Base-by-base conservation (phyloP, 2,113 vertebrate species). In the Spilogale gracilis region DNA sequence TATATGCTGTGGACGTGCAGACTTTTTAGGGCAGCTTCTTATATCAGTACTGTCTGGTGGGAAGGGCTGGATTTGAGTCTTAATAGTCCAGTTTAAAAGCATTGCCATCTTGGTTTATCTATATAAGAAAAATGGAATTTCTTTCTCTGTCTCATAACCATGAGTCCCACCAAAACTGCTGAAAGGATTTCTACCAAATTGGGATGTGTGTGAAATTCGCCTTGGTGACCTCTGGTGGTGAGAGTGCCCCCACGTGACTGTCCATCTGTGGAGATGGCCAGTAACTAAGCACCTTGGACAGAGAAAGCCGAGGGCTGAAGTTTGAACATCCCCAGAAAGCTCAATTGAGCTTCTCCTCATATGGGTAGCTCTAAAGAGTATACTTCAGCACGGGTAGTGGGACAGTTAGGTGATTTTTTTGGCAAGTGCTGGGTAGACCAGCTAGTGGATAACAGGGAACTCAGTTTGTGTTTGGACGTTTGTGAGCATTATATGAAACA, bases 271-370 rank as follows among this genome's bases (percentile, higher is more conserved):
- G 50, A 32, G 67, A 63, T 45, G 79, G 67, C 9, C 56, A 30
- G 32, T 54, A 65, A 30, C 73, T 84, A 96, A 97, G 94, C 74
- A 97, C 92, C 87, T 83, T 87, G 95, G 97, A 96, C 94, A 96
- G 96, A 94, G 95, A 74, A 89, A 74, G 23, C 48, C 9, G 21
- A 58, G 17, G 3, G 4, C 43, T 38, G 74, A 9, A 20, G 43
- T 48, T 73, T 95, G 56, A 79, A 2, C 56, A 85, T 79, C 50
- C 20, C 25, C 21, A 65, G 10, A 9, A 56, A 82, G 20, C 54
- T 79, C 60, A 21, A 3, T 4, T 27, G 43, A 78, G 18, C 27
- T 73, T 1, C 73, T 65, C 30, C 6, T 86, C 17, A 4, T 9
- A 0, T 32, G 27, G 43, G 16, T 20, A 83, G 2, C 21, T 67